phyloP scores from a whole-genome alignment of 1,140 invertebrate genomes.

The Aplysia californica region DNA sequence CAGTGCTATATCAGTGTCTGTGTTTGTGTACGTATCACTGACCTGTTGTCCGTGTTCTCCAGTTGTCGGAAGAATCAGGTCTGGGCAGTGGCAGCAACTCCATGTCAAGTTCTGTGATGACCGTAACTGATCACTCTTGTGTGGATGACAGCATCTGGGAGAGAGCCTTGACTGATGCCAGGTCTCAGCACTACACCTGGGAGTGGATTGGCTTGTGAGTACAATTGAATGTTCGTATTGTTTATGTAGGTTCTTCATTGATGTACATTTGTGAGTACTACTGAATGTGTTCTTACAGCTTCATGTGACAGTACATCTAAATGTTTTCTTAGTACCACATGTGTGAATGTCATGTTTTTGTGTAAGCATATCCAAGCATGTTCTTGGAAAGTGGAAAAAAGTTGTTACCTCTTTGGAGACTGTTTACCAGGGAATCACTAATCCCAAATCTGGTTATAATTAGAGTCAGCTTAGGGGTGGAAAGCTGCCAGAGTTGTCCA shows the following conservation, averaged over 20 bases:
- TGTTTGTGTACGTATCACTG: neutral
- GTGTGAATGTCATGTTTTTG: neutral
- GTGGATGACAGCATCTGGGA: constrained; percentile 48
- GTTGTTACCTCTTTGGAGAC: too few species aligned
- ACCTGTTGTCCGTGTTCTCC: too few species aligned
- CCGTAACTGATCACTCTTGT: constrained; percentile 19
- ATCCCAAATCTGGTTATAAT: too few species aligned
- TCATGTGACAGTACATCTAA: neutral
- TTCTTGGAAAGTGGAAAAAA: neutral
- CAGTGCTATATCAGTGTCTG: neutral
- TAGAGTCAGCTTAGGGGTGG: too few species aligned
- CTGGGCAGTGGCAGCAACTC: constrained; percentile 32
- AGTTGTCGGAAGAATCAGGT: constrained; percentile 44
- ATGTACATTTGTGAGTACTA: neutral
- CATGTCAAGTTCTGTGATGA: constrained; percentile 34
- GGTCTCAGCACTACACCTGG: constrained; percentile 51
- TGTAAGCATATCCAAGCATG: neutral
- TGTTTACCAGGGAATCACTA: too few species aligned
- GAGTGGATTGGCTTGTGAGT: constrained; percentile 53
- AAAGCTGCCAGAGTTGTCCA: too few species aligned
- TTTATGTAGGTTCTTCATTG: neutral
- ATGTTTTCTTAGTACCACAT: neutral
- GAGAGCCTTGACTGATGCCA: constrained; percentile 37
- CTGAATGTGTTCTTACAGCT: neutral
- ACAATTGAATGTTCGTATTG: neutral